Evolutionary conservation across 2,797 vertebrate genomes (phyloP).

Genomic region (Mus spretus): DNA sequence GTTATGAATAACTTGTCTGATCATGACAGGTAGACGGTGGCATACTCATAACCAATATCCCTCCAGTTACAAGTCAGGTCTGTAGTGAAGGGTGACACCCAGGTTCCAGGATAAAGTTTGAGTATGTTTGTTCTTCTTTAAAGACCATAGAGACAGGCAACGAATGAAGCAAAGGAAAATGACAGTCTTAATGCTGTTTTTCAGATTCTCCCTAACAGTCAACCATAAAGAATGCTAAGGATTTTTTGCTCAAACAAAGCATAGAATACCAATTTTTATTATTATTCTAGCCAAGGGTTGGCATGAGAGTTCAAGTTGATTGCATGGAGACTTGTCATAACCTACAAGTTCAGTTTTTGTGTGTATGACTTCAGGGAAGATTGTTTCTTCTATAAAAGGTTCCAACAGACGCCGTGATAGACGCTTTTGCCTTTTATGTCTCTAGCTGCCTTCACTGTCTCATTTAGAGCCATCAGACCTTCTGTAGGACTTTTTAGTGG

Average conservation of each 20-base stretch:
- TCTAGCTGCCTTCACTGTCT: background rate
- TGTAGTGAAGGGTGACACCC: background rate
- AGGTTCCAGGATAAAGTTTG: background rate
- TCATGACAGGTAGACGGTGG: background rate
- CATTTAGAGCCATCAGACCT: background rate
- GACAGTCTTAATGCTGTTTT: background rate
- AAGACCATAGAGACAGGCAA: background rate
- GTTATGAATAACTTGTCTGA: background rate
- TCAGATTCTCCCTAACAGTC: background rate
- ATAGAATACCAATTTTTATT: background rate
- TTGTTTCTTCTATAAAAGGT: background rate
- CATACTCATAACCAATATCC: background rate
- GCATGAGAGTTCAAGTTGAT: background rate
- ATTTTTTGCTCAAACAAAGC: background rate
- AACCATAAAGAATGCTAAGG: background rate
- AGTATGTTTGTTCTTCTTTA: background rate
- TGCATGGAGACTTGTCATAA: background rate
- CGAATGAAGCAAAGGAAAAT: background rate
- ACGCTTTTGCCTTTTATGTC: background rate
- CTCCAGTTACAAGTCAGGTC: background rate
- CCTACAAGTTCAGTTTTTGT: background rate
- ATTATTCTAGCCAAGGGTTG: background rate
- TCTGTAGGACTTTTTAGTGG: background rate
- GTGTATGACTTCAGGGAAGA: background rate
- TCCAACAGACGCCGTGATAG: background rate